Evolutionary conservation across 2,888 invertebrate species (phyloP), one percentile per base, ranked within the genome.

Genomic region (Xestia c-nigrum): DNA sequence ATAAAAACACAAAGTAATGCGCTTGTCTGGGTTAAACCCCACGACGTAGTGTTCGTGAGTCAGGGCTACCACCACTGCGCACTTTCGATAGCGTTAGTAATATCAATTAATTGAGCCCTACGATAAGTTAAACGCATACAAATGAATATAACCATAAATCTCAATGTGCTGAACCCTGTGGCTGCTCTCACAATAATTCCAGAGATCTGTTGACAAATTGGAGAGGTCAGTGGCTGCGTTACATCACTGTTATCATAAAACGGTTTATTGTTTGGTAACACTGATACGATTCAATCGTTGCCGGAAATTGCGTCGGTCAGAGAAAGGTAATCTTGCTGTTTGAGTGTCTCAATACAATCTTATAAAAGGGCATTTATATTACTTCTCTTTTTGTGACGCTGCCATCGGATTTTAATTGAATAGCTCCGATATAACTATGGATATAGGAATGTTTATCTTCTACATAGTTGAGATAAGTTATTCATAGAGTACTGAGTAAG

Each of bases 251-350:
- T 81, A 80, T 81, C 72, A 77, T 74, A 80, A 80, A 84, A 68
- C 64, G 59, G 80, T 88, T 79, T 74, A 86, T 81, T 82, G 77
- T 88, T 80, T 82, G 71, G 84, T 78, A 78, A 82, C 66, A 73
- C 43, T 72, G 82, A 79, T 83, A 74, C 52, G 64, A 59, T 55
- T 66, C 65, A 69, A 80, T 81, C 74, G 72, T 38, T 61, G 40
- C 84, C 79, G 86, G 86, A 84, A 78, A 81, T 84, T 86, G 59
- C 72, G 68, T 79, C 47, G 65, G 59, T n/a, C 31, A 52, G 72
- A 84, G 88, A 86, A 87, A 88, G 88, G 87, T 72, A 77, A 81
- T 82, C 74, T 50, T 63, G 50, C 21, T 69, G 24, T 16, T 79
- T 57, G 40, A 66, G 59, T 78, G 67, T 76, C 72, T 74, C 72